phyloP scores from a whole-genome alignment of 1,140 invertebrate genomes.

The Camponotus floridanus region DNA sequence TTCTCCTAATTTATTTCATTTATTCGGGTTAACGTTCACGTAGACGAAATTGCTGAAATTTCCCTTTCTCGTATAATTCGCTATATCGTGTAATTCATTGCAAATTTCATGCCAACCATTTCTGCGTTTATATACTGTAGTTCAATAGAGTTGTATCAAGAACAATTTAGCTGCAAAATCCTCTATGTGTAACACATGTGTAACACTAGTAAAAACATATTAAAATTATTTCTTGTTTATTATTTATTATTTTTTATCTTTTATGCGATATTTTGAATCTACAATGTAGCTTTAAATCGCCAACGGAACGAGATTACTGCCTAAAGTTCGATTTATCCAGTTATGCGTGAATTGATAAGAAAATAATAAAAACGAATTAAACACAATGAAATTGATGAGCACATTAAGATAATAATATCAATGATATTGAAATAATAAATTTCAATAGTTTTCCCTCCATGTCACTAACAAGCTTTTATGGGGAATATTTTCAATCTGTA shows the following conservation, averaged over 20 bases:
- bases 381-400: no score
- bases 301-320: neutral
- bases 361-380: no score
- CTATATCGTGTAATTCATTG: constrained; percentile 45
- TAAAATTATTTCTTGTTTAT: neutral
- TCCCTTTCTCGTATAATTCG: constrained; percentile 50
- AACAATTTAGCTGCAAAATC: constrained; percentile 23
- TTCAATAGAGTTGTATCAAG: constrained; percentile 11
- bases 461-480: neutral
- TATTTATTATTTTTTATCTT: neutral
- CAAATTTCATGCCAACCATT: constrained; percentile 44
- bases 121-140: constrained; percentile 27
- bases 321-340: no score
- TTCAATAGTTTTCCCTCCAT: neutral
- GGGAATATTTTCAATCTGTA: no score
- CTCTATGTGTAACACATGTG: neutral
- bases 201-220: constrained; percentile 29
- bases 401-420: neutral
- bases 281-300: neutral
- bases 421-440: neutral
- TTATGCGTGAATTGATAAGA: no score
- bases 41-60: constrained; percentile 50
- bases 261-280: neutral
- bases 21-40: constrained; percentile 39
- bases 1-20: constrained; percentile 36